Percentiles rank a stretch among this genome's conserved stretches.
Conservation (phyloP, 2,888 invertebrate genomes). For the Cerceris rybyensis region DNA sequence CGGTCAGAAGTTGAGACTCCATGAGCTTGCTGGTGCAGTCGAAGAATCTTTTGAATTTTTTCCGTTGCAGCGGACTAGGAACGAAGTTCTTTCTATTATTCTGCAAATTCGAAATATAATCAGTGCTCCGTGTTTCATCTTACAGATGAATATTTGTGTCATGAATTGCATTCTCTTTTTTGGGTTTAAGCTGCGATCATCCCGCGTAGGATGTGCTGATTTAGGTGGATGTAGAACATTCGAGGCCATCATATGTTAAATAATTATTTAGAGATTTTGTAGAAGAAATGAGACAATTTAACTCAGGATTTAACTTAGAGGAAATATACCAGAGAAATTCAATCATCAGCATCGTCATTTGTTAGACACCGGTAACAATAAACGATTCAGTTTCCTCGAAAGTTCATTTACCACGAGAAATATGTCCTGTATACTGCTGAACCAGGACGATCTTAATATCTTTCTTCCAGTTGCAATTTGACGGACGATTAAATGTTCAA, state of each 20-base stretch:
- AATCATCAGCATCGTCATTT: neutral
- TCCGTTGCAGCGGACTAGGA: slow-evolving; percentile 87
- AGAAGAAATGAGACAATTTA: too few species aligned
- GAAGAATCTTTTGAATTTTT: slow-evolving; percentile 90
- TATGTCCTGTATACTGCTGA: slow-evolving; percentile 86
- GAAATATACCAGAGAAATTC: neutral
- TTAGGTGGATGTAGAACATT: too few species aligned
- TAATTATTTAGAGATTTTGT: too few species aligned
- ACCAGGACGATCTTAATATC: slow-evolving; percentile 87
- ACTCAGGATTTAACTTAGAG: too few species aligned
- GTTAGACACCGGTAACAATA: neutral
- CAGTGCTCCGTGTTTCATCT: neutral
- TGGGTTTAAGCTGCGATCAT: too few species aligned
- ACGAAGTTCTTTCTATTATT: slow-evolving; percentile 87
- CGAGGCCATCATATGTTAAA: too few species aligned
- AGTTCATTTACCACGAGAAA: slow-evolving; percentile 84
- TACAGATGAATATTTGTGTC: too few species aligned
- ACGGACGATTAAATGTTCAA: slow-evolving; percentile 83
- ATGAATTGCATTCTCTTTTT: too few species aligned
- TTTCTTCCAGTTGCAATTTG: slow-evolving; percentile 88
- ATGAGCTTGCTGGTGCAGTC: slow-evolving; percentile 93
- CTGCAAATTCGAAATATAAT: slow-evolving; percentile 72
- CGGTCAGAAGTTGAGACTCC: slow-evolving; percentile 92
- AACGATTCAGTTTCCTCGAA: neutral
- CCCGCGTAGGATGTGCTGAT: too few species aligned